phyloP scores from a whole-genome alignment of 2,888 invertebrate species.

The Cryptosula pallasiana region DNA sequence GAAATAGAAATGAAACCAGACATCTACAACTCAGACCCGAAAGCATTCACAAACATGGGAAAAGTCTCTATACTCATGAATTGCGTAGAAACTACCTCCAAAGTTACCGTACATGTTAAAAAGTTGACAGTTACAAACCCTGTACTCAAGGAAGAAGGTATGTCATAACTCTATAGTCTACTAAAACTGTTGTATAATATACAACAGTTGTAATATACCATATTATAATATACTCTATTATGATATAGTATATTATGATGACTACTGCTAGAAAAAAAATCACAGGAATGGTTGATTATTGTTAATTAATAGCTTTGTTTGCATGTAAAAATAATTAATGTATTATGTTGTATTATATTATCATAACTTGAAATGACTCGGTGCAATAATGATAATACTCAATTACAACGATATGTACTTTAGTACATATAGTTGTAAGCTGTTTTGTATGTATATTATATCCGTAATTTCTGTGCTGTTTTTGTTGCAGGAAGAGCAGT shows the following conservation, averaged over 20 bases:
- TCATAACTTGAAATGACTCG: neutral
- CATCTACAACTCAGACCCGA: conserved; percentile 35
- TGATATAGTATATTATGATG: no score
- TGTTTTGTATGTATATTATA: neutral
- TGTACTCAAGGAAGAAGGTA: neutral
- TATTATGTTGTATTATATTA: neutral
- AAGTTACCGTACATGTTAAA: conserved; percentile 36
- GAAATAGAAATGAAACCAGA: conserved; percentile 37
- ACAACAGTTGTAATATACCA: no score
- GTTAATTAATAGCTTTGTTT: no score
- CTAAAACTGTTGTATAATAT: no score
- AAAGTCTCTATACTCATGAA: conserved; percentile 33
- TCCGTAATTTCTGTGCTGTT: neutral
- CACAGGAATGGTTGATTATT: no score
- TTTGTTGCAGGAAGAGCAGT: neutral
- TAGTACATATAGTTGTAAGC: neutral
- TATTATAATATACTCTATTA: no score
- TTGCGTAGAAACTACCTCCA: conserved; percentile 30
- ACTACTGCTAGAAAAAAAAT: neutral
- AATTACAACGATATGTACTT: no score
- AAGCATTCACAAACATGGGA: conserved; percentile 37
- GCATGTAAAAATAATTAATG: neutral
- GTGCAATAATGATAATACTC: no score
- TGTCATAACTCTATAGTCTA: neutral
- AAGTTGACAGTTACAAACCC: conserved; percentile 31